Conservation (phyloP, 2,797 vertebrate species). For the Ctenopoma kingsleyae region DNA sequence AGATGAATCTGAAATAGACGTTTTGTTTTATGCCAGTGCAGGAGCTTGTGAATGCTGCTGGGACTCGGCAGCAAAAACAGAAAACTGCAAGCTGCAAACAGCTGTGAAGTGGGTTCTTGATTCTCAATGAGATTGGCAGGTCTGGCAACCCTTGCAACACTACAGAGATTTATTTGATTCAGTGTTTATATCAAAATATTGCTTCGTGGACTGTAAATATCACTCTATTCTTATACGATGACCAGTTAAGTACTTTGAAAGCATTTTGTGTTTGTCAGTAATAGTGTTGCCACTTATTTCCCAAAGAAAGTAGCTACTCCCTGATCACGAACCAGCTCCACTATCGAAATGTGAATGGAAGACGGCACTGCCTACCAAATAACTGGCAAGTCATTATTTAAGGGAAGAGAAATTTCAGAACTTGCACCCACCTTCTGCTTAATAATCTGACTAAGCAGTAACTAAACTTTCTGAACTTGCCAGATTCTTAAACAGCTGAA, state of each 20-base stretch:
- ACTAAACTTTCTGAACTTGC: conserved; percentile 13
- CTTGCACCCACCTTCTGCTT: neutral
- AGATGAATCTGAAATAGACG: neutral
- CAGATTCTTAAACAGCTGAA: neutral
- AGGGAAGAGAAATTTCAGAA: conserved; percentile 10
- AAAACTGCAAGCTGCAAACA: conserved; percentile 13
- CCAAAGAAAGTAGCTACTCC: conserved; percentile 1
- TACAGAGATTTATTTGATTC: conserved; percentile 8
- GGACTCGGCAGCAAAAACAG: neutral
- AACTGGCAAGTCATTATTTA: neutral
- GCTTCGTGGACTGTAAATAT: neutral
- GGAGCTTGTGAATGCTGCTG: neutral
- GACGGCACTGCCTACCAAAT: too few relatives aligned
- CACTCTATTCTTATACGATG: neutral
- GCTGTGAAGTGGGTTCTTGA: conserved; percentile 25
- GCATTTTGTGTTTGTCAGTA: neutral
- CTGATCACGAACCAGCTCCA: neutral
- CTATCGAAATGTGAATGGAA: neutral
- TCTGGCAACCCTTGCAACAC: neutral
- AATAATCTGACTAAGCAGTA: conserved; percentile 1
- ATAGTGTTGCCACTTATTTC: neutral
- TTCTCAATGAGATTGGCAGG: conserved; percentile 18
- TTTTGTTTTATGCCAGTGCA: conserved; percentile 1
- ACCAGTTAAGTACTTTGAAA: conserved; percentile 15
- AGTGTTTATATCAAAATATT: conserved; percentile 15